phyloP scores from a whole-genome alignment of 1,140 invertebrate genomes.

The Drosophila paulistorum region DNA sequence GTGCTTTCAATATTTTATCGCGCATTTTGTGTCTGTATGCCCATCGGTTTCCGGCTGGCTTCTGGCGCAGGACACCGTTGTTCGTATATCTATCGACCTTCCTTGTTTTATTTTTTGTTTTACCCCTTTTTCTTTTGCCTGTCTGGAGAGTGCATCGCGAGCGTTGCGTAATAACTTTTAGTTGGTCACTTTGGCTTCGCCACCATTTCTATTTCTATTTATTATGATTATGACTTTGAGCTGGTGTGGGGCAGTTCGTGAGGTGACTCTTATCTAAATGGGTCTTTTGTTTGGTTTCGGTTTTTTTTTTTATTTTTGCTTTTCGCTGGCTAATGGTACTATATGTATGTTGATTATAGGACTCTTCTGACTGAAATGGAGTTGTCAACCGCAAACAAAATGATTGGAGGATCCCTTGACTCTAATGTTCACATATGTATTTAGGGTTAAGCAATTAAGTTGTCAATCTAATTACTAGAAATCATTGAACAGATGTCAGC shows the following conservation, averaged over 20 bases:
- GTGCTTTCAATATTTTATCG: constrained; percentile 81
- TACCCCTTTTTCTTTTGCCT: constrained; percentile 29
- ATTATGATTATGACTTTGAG: constrained; percentile 77
- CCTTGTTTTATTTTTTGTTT: constrained; percentile 9
- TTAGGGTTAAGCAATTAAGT: constrained; percentile 55
- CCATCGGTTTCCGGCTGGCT: constrained; percentile 29
- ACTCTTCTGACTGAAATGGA: constrained; percentile 46
- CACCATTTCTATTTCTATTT: constrained; percentile 51
- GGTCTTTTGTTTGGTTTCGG: constrained; percentile 69
- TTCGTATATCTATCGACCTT: constrained; percentile 49
- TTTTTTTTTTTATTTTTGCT: not conserved
- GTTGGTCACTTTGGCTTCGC: constrained; percentile 51
- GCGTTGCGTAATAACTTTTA: constrained; percentile 76
- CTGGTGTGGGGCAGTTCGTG: not conserved
- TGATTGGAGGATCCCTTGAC: constrained; percentile 15
- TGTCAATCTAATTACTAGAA: constrained; percentile 61
- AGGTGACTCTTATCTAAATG: constrained; percentile 73
- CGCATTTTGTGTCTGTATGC: constrained; percentile 59
- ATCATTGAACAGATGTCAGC: constrained; percentile 53
- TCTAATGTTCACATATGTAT: constrained; percentile 3
- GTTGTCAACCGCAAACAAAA: constrained; percentile 19
- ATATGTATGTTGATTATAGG: constrained; percentile 45
- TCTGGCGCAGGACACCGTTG: constrained; percentile 35
- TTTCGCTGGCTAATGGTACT: constrained; percentile 54
- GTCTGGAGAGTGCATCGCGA: constrained; percentile 64